Conservation (phyloP, 2,888 invertebrate genomes). For the Harpalus rubripes region DNA sequence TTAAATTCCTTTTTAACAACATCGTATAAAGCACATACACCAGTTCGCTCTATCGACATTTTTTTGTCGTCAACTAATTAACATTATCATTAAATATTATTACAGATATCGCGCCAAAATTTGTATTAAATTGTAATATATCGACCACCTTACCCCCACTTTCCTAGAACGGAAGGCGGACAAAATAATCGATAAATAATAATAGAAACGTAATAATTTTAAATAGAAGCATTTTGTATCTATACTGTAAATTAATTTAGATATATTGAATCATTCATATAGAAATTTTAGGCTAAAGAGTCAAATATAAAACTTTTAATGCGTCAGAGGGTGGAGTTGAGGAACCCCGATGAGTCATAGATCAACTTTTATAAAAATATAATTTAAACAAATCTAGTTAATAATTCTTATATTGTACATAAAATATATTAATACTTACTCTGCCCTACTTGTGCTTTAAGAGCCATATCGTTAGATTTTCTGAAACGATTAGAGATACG, state of each 20-base stretch:
- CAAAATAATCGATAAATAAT: slow-evolving; percentile 62
- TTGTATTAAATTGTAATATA: slow-evolving; percentile 19
- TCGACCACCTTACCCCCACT: slow-evolving; percentile 46
- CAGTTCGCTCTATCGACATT: too few relatives aligned
- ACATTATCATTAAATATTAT: background rate
- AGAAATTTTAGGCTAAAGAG: background rate
- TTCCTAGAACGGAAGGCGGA: background rate
- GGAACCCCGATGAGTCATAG: slow-evolving; percentile 51
- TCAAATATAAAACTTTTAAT: slow-evolving; percentile 17
- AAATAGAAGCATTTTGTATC: background rate
- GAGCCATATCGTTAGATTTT: slow-evolving; percentile 86
- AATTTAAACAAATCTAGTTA: background rate
- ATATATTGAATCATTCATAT: background rate
- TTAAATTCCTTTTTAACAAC: too few relatives aligned
- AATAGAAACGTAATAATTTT: slow-evolving; percentile 34
- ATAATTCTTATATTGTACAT: slow-evolving; percentile 52
- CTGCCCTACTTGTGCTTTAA: slow-evolving; percentile 92
- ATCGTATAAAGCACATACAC: too few relatives aligned
- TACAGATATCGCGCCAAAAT: slow-evolving; percentile 20
- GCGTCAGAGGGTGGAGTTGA: slow-evolving; percentile 31
- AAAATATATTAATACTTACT: slow-evolving; percentile 81
- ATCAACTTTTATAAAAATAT: slow-evolving; percentile 23
- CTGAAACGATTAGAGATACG: slow-evolving; percentile 13
- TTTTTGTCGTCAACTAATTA: too few relatives aligned
- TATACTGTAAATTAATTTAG: background rate